phyloP scores from a whole-genome alignment of 2,797 vertebrate genomes.

The Betta splendens region DNA sequence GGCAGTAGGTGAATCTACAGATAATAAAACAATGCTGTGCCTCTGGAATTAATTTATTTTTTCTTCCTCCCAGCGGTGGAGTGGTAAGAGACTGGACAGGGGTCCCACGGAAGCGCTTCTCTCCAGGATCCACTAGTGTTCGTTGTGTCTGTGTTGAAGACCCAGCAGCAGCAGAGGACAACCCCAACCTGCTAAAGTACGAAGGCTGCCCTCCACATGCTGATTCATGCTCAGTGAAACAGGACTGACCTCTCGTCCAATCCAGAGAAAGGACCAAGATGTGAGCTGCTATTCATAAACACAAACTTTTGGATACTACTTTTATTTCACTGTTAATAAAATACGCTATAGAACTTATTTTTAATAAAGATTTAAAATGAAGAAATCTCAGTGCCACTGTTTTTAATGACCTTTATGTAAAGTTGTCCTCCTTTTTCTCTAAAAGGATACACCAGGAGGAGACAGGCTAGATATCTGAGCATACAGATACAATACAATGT shows the following conservation, averaged over 20 bases:
- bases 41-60: conserved; percentile 6
- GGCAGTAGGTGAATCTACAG: too few relatives aligned
- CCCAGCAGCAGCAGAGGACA: conserved; percentile 75
- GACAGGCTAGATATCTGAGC: conserved; percentile 86
- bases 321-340: conserved; percentile 18
- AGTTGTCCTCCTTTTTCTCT: conserved; percentile 82
- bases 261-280: neutral
- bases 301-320: conserved; percentile 6
- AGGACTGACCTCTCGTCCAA: conserved; percentile 9
- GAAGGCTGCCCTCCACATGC: conserved; percentile 81
- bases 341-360: neutral
- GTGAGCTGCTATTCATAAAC: neutral
- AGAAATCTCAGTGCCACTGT: conserved; percentile 9
- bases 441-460: conserved; percentile 84
- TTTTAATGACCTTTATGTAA: conserved; percentile 86
- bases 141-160: conserved; percentile 87
- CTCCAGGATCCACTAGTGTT: conserved; percentile 74
- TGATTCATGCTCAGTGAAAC: conserved; percentile 76
- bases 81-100: conserved; percentile 88
- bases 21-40: neutral
- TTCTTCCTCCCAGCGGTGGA: conserved; percentile 83
- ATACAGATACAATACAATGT: conserved; percentile 87
- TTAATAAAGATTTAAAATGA: conserved; percentile 16
- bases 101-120: conserved; percentile 88
- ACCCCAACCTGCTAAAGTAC: conserved; percentile 85